Base-by-base conservation (phyloP, 53 echinoderm and acorn worm genomes). In the Echinarachnius parma region DNA sequence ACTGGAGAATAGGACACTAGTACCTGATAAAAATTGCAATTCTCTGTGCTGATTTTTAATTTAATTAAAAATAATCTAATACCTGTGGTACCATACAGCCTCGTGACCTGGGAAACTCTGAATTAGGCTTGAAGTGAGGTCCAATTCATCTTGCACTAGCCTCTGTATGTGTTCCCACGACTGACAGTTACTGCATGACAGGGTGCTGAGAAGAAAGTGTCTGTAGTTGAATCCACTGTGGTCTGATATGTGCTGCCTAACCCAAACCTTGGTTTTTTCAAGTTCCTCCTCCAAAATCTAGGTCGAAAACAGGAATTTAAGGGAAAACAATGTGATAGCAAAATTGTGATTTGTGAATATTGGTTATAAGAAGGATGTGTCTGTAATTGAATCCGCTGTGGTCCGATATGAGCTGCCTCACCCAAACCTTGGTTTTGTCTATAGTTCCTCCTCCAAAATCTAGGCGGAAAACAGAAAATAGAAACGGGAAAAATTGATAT, bases 11-110 rank as follows among this genome's bases (percentile, higher is more conserved):
- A n/a, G n/a, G n/a, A n/a, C n/a, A n/a, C n/a, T n/a, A n/a, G n/a
- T n/a, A n/a, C n/a, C n/a, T n/a, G n/a, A n/a, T n/a, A n/a, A n/a
- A n/a, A n/a, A n/a, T n/a, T n/a, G n/a, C n/a, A n/a, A n/a, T n/a
- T n/a, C n/a, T n/a, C n/a, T n/a, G n/a, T n/a, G n/a, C n/a, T n/a
- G n/a, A n/a, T n/a, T n/a, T n/a, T n/a, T n/a, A n/a, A n/a, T n/a
- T n/a, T n/a, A n/a, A n/a, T n/a, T n/a, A n/a, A n/a, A n/a, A n/a
- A n/a, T n/a, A n/a, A n/a, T n/a, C n/a, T n/a, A n/a, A n/a, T n/a
- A 90, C 95, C 95, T 89, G 52, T 95, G 87, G 53, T 95, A 90
- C 95, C 95, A 95, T 5, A 95, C 59, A 8, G 95, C 90, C 55
- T 95, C 95, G 64, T 95, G 95, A 4, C 90, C 90, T 16, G 95